Base-by-base conservation (phyloP, 2,888 invertebrate species). In the Drosophila kuntzei region DNA sequence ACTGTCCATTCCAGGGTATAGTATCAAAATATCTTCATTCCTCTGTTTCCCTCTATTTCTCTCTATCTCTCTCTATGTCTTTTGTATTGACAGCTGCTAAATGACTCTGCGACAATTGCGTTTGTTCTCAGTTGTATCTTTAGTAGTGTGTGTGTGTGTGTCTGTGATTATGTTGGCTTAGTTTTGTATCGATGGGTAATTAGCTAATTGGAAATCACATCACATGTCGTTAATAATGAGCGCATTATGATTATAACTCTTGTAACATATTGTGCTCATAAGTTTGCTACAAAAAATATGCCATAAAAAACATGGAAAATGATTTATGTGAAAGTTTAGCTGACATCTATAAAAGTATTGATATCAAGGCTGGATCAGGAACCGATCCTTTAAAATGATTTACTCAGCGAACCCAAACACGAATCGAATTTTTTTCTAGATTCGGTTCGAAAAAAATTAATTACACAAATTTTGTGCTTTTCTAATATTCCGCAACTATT, bases 131-230 rank as follows among this genome's bases (percentile, higher is more conserved):
- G 51, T 51, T 61, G 36, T 32, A 27, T 46, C n/a, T 34, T 3
- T 43, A 5, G 8, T 0, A 20, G 32, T 25, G n/a, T 20, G 47
- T 64, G 43, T 44, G 7, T 53, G 22, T 18, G 25, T 50, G 16
- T 53, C 12, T 8, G 0, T 32, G 32, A 3, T 50, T 14, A 27
- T 53, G 47, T 47, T 9, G 20, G 20, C 44, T 39, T 37, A 16
- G 34, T 58, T 58, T 53, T 53, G 12, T 41, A 20, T 20, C 29
- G 11, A 47, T 50, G 22, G 18, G 32, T 44, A 62, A 60, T 76
- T 71, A 44, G 59, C 50, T 71, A 76, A 75, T 71, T 64, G 36
- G 37, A 34, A 68, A 59, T 47, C 59, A 44, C 27, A 47, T 58
- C 44, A 36, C 50, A 73, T 16, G 49, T 60, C 47, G 7, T 58